phyloP scores from a whole-genome alignment of 1,140 invertebrate species.

The Teleopsis dalmanni region DNA sequence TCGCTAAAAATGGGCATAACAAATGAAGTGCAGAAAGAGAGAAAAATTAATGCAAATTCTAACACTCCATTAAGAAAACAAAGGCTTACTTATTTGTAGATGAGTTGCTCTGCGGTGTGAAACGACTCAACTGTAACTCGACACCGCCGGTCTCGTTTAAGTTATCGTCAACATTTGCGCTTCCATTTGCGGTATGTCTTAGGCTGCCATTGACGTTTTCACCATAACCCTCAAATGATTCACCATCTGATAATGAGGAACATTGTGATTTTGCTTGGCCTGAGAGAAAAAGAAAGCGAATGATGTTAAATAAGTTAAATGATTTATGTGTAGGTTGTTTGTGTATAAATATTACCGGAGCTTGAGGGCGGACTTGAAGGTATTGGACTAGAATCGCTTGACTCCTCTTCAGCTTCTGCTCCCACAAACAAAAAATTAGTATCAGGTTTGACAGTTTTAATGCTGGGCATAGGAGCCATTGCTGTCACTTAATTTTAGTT shows the following conservation, averaged over 20 bases:
- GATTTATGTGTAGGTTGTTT: too few species aligned
- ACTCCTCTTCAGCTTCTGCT: slow-evolving; percentile 21
- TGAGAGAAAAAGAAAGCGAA: background rate
- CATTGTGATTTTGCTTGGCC: slow-evolving; percentile 48
- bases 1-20: slow-evolving; percentile 22
- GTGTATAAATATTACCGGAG: slow-evolving; percentile 26
- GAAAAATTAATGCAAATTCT: slow-evolving; percentile 12
- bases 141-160: slow-evolving; percentile 21
- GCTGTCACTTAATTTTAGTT: background rate
- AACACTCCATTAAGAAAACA: background rate
- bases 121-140: slow-evolving; percentile 39
- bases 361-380: slow-evolving; percentile 40
- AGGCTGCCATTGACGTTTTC: slow-evolving; percentile 44
- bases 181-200: slow-evolving; percentile 25
- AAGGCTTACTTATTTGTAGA: slow-evolving; percentile 29
- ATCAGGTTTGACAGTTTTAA: slow-evolving; percentile 27
- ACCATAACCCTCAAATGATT: slow-evolving; percentile 59
- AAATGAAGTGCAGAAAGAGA: slow-evolving; percentile 6
- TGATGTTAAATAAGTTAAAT: background rate
- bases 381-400: slow-evolving; percentile 37
- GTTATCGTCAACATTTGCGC: background rate
- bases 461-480: slow-evolving; percentile 41
- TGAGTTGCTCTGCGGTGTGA: slow-evolving; percentile 28
- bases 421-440: slow-evolving; percentile 37
- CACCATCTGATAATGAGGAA: slow-evolving; percentile 55